These are phyloP conservation scores for Erpetoichthys calabaricus DNA, from an alignment of 2,797 vertebrate genomes.

Conservation along the genomic window DNA sequence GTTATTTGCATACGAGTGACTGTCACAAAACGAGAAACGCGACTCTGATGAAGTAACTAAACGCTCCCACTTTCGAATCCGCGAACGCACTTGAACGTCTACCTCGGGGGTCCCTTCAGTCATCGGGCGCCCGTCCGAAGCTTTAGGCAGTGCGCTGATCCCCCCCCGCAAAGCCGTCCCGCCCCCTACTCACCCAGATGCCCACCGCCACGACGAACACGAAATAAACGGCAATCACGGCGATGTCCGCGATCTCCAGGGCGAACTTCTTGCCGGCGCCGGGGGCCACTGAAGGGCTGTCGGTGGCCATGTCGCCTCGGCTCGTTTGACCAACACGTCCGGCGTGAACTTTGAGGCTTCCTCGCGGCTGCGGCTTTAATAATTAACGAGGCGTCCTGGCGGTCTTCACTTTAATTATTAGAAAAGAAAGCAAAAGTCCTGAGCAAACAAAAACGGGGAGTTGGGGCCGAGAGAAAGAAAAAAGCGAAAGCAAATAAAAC, in stretches of 20 bases:
- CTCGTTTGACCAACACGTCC: constrained; percentile 11
- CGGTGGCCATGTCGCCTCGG: constrained; percentile 11
- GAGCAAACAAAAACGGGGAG: too few species aligned
- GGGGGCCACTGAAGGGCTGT: constrained; percentile 5
- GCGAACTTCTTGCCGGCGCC: constrained; percentile 14
- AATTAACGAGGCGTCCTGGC: constrained; percentile 26
- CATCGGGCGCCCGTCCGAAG: neutral
- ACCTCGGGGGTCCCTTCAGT: neutral
- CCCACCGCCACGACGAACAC: constrained; percentile 64
- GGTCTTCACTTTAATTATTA: too few species aligned
- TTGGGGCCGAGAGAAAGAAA: too few species aligned
- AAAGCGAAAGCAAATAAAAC: too few species aligned
- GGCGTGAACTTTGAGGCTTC: constrained; percentile 29
- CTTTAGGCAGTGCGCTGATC: too few species aligned
- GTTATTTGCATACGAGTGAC: too few species aligned
- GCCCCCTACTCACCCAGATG: constrained; percentile 63
- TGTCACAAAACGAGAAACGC: too few species aligned
- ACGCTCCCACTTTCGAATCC: too few species aligned
- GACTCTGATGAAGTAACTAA: too few species aligned
- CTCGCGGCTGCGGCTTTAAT: constrained; percentile 28
- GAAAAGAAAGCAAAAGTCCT: too few species aligned
- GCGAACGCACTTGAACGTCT: too few species aligned
- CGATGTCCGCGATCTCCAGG: constrained; percentile 58
- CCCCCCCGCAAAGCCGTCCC: neutral
- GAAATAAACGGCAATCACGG: constrained; percentile 67